Percentiles rank a stretch among this genome's conserved stretches.
These are phyloP conservation scores for Pampus argenteus DNA, from an alignment of 2,797 vertebrate genomes.

Conservation along the genomic window DNA sequence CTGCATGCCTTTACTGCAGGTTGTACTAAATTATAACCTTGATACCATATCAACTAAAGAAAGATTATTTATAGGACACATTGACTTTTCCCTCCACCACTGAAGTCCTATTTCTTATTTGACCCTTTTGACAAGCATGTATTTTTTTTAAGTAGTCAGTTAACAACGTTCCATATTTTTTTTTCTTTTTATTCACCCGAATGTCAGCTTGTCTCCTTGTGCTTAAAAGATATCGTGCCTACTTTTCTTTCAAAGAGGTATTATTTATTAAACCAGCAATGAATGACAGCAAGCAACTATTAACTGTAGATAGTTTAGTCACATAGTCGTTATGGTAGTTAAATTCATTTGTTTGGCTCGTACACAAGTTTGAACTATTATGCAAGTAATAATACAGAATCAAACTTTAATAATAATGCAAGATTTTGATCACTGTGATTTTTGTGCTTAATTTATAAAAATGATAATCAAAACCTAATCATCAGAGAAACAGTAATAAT, in stretches of 20 bases:
- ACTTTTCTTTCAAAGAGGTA: conserved; percentile 32
- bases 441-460: conserved; percentile 48
- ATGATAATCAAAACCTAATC: conserved; percentile 27
- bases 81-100: conserved; percentile 11
- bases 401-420: conserved; percentile 21
- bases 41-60: not conserved
- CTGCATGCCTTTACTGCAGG: conserved; percentile 1
- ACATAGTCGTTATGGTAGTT: not conserved
- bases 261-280: conserved; percentile 54
- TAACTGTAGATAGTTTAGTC: conserved; percentile 15
- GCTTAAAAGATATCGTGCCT: conserved; percentile 50
- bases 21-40: not conserved
- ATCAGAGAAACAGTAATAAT: conserved; percentile 18
- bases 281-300: conserved; percentile 43
- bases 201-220: conserved; percentile 38
- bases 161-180: not conserved
- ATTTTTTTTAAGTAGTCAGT: conserved; percentile 4
- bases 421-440: conserved; percentile 48
- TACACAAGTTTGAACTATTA: conserved; percentile 54
- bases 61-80: conserved; percentile 5
- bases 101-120: conserved; percentile 27
- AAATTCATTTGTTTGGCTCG: conserved; percentile 10
- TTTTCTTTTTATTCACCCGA: conserved; percentile 36
- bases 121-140: conserved; percentile 11
- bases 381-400: conserved; percentile 43